Evolutionary conservation across 2,113 vertebrate genomes (phyloP).

Genomic region (Reinhardtius hippoglossoides): DNA sequence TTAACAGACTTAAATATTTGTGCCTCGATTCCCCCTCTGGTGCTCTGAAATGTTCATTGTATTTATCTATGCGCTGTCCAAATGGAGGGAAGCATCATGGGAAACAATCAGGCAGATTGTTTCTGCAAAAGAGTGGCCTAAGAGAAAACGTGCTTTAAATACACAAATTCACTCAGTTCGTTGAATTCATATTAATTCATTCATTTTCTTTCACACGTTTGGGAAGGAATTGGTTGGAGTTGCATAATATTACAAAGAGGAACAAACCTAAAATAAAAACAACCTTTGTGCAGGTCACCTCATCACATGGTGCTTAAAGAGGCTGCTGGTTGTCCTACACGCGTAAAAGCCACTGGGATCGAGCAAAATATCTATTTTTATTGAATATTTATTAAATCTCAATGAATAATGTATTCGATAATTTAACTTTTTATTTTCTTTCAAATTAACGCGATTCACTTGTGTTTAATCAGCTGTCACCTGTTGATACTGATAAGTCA

Average conservation of each 20-base stretch:
- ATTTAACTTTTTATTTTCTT: background rate
- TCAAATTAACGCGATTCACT: background rate
- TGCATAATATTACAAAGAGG: background rate
- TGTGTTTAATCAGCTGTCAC: background rate
- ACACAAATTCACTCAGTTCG: background rate
- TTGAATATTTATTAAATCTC: too few species aligned
- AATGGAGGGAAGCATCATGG: slow-evolving; percentile 29
- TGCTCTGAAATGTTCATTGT: slow-evolving; percentile 40
- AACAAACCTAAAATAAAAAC: background rate
- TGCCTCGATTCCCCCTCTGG: slow-evolving; percentile 40
- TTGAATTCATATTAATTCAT: background rate
- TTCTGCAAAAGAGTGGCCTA: background rate
- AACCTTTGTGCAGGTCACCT: background rate
- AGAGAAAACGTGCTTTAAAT: background rate
- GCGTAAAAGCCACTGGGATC: slow-evolving; percentile 3
- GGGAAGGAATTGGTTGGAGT: background rate
- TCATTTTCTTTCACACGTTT: background rate
- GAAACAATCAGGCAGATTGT: slow-evolving; percentile 33
- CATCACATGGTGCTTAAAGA: background rate
- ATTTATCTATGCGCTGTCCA: slow-evolving; percentile 47
- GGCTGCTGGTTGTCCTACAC: background rate
- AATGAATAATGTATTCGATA: background rate
- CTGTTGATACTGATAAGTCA: background rate
- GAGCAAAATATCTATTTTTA: background rate
- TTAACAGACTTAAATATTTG: slow-evolving; percentile 82